Evolutionary conservation across 2,113 vertebrate genomes (phyloP).

Genomic region (Phocoena phocoena): DNA sequence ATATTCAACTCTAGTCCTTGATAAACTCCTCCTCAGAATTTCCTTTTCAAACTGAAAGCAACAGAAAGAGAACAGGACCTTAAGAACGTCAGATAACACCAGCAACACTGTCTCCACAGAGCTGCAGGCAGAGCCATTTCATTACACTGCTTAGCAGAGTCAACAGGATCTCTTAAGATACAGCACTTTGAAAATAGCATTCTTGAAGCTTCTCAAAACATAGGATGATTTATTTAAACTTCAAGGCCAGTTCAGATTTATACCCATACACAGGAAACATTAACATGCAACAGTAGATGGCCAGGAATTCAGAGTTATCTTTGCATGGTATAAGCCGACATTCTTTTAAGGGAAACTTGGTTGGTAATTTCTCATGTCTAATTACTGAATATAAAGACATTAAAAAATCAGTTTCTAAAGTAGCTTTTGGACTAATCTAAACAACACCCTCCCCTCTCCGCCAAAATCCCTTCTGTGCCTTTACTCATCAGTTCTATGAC

Average conservation of each 20-base stretch:
- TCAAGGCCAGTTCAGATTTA: neutral
- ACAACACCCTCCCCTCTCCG: neutral
- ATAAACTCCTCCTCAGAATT: neutral
- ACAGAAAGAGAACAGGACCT: neutral
- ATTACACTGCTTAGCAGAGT: neutral
- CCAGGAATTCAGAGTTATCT: neutral
- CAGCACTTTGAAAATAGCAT: neutral
- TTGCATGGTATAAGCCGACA: neutral
- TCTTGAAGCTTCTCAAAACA: constrained; percentile 21
- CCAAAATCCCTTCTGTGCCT: neutral
- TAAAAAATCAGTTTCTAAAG: neutral
- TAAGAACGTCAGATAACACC: neutral
- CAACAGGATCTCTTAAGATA: neutral
- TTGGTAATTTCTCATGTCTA: neutral
- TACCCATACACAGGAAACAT: neutral
- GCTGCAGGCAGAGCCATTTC: neutral
- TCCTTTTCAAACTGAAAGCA: neutral
- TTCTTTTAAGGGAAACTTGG: neutral
- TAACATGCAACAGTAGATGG: neutral
- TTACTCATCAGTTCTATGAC: neutral
- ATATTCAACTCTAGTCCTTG: neutral
- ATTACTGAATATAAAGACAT: neutral
- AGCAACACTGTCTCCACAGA: neutral
- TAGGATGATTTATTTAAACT: neutral
- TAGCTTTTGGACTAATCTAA: neutral